phyloP scores from a whole-genome alignment of 2,888 invertebrate genomes.

The Catocala sponsa region DNA sequence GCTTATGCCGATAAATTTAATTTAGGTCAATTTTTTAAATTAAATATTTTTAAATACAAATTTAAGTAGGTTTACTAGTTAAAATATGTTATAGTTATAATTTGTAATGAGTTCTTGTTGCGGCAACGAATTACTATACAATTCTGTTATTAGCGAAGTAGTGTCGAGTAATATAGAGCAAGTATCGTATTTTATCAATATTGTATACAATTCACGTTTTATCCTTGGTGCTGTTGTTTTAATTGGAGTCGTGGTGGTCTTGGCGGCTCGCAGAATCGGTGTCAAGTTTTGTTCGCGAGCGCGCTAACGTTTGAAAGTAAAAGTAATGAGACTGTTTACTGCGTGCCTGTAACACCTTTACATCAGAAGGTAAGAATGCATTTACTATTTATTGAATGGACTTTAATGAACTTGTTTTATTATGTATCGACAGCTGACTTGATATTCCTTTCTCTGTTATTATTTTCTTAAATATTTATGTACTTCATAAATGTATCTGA shows the following conservation, averaged over 20 bases:
- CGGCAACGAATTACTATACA: conserved; percentile 78
- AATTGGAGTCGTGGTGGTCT: conserved; percentile 57
- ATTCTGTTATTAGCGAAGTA: conserved; percentile 78
- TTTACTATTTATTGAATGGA: conserved; percentile 25
- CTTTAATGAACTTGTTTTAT: neutral
- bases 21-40: conserved; percentile 73
- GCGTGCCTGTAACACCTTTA: conserved; percentile 54
- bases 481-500: neutral
- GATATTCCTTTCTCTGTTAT: neutral
- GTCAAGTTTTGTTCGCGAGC: conserved; percentile 46
- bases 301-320: conserved; percentile 61
- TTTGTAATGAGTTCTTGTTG: conserved; percentile 85
- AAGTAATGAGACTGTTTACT: conserved; percentile 61
- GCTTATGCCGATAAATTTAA: conserved; percentile 54
- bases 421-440: neutral
- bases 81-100: conserved; percentile 46
- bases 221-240: conserved; percentile 62
- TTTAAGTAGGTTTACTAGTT: conserved; percentile 48
- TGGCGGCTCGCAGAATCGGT: conserved; percentile 53
- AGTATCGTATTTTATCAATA: conserved; percentile 68
- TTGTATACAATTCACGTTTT: conserved; percentile 63
- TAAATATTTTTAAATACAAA: conserved; percentile 29
- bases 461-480: neutral
- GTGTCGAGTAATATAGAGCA: conserved; percentile 71
- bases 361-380: conserved; percentile 61